Percentiles rank a stretch among this genome's conserved stretches.
Evolutionary conservation across 2,888 invertebrate species (phyloP).

Genomic region (Mechanitis mazaeus): DNA sequence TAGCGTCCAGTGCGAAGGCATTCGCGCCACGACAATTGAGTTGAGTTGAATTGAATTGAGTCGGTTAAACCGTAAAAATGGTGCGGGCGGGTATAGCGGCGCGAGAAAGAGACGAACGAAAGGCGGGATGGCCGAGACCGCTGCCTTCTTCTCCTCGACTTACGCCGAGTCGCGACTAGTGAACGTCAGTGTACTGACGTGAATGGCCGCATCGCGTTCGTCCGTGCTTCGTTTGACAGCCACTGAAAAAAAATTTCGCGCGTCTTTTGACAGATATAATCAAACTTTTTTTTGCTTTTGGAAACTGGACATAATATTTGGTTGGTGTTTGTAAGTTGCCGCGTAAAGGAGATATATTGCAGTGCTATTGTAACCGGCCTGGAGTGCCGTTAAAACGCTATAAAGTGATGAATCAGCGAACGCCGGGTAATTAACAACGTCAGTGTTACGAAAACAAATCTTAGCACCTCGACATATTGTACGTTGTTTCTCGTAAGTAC

Average conservation of each 20-base stretch:
- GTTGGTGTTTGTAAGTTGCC: conserved; percentile 33
- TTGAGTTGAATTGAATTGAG: conserved; percentile 77
- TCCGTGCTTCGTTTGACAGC: conserved; percentile 56
- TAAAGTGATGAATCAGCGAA: conserved; percentile 75
- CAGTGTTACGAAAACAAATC: conserved; percentile 70
- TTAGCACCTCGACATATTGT: conserved; percentile 48
- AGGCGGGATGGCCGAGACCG: conserved; percentile 74
- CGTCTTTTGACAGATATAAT: conserved; percentile 60
- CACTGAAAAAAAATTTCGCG: conserved; percentile 65
- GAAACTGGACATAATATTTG: conserved; percentile 47
- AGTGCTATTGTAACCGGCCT: conserved; percentile 57
- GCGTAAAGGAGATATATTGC: conserved; percentile 47
- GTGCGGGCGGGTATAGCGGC: conserved; percentile 67
- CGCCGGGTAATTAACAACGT: conserved; percentile 72
- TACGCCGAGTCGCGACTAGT: conserved; percentile 72
- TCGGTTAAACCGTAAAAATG: conserved; percentile 75
- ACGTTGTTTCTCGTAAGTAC: conserved; percentile 65
- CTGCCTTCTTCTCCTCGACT: conserved; percentile 76
- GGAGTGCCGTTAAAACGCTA: conserved; percentile 67
- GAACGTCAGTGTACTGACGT: conserved; percentile 72
- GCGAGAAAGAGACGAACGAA: conserved; percentile 73
- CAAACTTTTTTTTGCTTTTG: conserved; percentile 63
- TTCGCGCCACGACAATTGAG: conserved; percentile 75
- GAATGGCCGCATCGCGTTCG: conserved; percentile 60
- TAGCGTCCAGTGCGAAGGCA: conserved; percentile 73